Base-by-base conservation (phyloP, 2,113 vertebrate genomes). In the Crotalus tigris region DNA sequence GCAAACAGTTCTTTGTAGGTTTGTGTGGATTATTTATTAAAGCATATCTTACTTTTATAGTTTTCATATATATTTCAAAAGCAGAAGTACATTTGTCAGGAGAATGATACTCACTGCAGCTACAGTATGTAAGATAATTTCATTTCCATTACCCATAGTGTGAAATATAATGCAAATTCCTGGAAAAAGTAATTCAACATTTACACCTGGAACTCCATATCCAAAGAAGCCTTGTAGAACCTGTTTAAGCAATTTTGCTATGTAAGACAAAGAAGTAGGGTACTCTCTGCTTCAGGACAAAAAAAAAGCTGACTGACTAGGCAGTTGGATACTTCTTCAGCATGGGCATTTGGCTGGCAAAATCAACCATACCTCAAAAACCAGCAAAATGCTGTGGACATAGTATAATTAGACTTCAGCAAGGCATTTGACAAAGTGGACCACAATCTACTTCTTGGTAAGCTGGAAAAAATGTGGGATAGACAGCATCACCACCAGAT, bases 21-120 rank as follows among this genome's bases (percentile, higher is more conserved):
- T 54, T 92, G 54, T 92, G 85, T 29, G n/a, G 85, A 53, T 88
- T 92, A 75, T 88, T 88, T 64, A 88, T 75, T 64, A 75, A 24
- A 53, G 7, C 49, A 69, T 88, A 51, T 61, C 49, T 54, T 69
- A 54, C n/a, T 88, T 92, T 92, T 69, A 54, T 88, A 49, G 17
- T 88, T 51, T 64, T 75, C 51, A 75, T 23, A 88, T 92, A 88
- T 39, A 92, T 92, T 88, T 88, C 26, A 44, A 87, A 24, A 69
- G 53, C 21, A 64, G n/a, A 86, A 54, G 10, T 51, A 87, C 29
- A 87, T 58, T 44, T 55, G 24, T 44, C 39, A 58, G 75, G 8
- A 91, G 46, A 64, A 87, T 33, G 10, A 61, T 12, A 64, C 64
- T 61, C 24, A 33, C 24, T 44, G 6, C 39, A 91, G 8, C 54